A percentile compares a stretch with the other conserved stretches of the same genome.
Evolutionary conservation across 2,888 invertebrate genomes (phyloP).

Genomic region (Atethmia centrago): DNA sequence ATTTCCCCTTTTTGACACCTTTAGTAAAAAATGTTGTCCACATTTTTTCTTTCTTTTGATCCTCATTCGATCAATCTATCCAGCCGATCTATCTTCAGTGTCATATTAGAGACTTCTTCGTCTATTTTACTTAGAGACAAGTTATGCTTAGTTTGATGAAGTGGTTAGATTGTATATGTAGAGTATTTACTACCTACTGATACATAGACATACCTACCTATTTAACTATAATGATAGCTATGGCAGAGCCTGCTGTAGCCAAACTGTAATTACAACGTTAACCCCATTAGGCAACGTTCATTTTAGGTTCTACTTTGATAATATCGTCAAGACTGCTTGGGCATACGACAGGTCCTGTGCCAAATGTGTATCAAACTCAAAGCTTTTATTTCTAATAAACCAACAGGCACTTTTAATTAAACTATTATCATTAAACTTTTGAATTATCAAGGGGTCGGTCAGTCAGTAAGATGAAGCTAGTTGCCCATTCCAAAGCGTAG

Average conservation of each 20-base stretch:
- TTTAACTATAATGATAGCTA: neutral
- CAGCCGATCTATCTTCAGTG: slow-evolving; percentile 40
- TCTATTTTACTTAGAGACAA: slow-evolving; percentile 12
- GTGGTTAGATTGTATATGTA: neutral
- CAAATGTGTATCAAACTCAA: slow-evolving; percentile 16
- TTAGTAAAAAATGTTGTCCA: slow-evolving; percentile 8
- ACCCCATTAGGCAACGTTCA: neutral
- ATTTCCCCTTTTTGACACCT: neutral
- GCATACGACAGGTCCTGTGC: slow-evolving; percentile 4
- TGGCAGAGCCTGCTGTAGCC: neutral
- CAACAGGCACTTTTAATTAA: too few relatives aligned
- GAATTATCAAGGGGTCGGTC: too few relatives aligned
- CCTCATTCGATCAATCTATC: slow-evolving; percentile 45
- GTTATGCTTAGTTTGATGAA: slow-evolving; percentile 14
- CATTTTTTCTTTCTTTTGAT: slow-evolving; percentile 18
- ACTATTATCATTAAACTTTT: too few relatives aligned
- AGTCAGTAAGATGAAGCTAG: too few relatives aligned
- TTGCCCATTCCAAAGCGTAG: too few relatives aligned
- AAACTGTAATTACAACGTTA: neutral
- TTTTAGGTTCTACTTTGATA: neutral
- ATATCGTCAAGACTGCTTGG: neutral
- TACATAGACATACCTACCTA: neutral
- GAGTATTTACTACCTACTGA: neutral
- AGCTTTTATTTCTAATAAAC: too few relatives aligned
- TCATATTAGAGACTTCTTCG: slow-evolving; percentile 26